These are phyloP conservation scores for Yponomeuta cagnagella DNA, from an alignment of 2,888 invertebrate genomes.

Conservation along the genomic window DNA sequence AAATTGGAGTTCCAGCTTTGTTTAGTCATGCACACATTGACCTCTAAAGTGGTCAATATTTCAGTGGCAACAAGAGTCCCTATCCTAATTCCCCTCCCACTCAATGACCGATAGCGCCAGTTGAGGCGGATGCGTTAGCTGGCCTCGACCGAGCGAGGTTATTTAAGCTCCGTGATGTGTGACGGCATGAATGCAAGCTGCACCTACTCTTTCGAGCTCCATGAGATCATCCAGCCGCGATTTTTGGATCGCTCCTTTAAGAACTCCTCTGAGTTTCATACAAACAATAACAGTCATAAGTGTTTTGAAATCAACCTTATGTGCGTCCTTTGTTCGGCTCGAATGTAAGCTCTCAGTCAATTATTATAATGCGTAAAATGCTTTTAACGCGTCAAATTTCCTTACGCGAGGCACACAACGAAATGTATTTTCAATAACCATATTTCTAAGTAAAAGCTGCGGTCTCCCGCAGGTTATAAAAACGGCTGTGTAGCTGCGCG, in stretches of 20 bases:
- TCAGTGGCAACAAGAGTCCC: neutral
- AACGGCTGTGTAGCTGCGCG: slow-evolving; percentile 26
- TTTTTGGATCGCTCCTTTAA: neutral
- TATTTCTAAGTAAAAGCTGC: slow-evolving; percentile 30
- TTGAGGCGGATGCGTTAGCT: slow-evolving; percentile 31
- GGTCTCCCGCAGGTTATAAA: slow-evolving; percentile 40
- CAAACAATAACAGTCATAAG: slow-evolving; percentile 3
- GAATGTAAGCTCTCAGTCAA: neutral
- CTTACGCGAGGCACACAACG: neutral
- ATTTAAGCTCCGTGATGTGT: slow-evolving; percentile 49
- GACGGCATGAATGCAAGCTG: neutral
- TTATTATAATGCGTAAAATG: too few species aligned
- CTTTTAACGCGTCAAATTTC: neutral
- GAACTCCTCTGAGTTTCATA: neutral
- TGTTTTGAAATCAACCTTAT: neutral
- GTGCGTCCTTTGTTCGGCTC: neutral
- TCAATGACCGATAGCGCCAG: slow-evolving; percentile 8
- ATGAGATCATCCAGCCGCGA: neutral
- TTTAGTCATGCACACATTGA: slow-evolving; percentile 2
- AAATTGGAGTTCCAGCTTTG: neutral
- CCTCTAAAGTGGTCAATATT: neutral
- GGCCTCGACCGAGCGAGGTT: slow-evolving; percentile 33
- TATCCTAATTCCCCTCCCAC: slow-evolving; percentile 10
- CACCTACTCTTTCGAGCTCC: neutral
- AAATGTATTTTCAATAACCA: slow-evolving; percentile 26